Base-by-base conservation (phyloP, 2,888 invertebrate genomes). In the Ceramica pisi region DNA sequence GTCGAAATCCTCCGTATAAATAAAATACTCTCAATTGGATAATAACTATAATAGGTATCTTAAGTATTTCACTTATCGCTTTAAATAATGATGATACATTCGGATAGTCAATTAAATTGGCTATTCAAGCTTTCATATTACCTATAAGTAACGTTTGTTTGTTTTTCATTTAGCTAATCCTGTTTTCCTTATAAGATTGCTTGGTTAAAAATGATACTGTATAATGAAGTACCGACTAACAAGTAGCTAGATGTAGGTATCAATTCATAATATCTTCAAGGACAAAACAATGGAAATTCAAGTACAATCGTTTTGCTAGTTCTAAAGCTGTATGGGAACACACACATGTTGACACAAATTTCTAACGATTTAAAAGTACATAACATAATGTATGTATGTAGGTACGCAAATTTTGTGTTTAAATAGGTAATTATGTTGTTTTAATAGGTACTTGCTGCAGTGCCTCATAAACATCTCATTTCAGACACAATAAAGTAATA, bases 301-400 rank as follows among this genome's bases (percentile, higher is more conserved):
- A 71, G 61, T 71, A 78, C 71, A 50, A 56, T 53, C 12, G n/a
- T 16, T 51, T 38, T 26, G 21, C 44, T 70, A 23, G 31, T 61
- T 78, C 41, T 57, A 38, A 50, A 61, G 19, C 35, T 56, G 2
- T 14, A 48, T 61, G 74, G 46, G 71, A 74, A 78, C 44, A 57
- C 57, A 57, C 71, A 74, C 56, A 57, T 74, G 74, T 51, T 50
- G 38, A 56, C 38, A 31, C 23, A 57, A 78, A 78, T 71, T 35
- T 61, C 53, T 44, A 46, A 61, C 50, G 38, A 38, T 21, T n/a
- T n/a, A 46, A 14, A 23, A 70, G 44, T n/a, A 56, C 23, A 60
- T 46, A 55, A 10, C 12, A 23, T 14, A 26, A n/a, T 46, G 19
- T 51, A 19, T 19, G 19, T 46, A 19, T 19, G 2, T 8, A 46